Base-by-base conservation (phyloP, 2,888 invertebrate genomes). In the Volucella inanis region DNA sequence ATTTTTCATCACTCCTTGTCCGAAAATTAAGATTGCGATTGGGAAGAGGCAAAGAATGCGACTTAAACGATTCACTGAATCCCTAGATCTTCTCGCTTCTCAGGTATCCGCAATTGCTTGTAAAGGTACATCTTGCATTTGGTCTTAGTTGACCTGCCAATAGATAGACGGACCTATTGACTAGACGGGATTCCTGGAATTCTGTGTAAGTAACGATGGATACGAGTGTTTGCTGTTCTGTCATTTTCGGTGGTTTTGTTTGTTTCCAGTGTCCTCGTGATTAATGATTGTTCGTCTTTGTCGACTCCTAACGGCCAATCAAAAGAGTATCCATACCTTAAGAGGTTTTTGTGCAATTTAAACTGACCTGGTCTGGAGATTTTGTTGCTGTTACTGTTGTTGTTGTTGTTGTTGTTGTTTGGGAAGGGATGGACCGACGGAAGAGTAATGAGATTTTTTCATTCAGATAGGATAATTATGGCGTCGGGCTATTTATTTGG, bases 391-490 rank as follows among this genome's bases (percentile, higher is more conserved):
- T 6, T 31, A 31, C 31, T 31, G 31, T 31, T 31, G 6, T 4
- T 31, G 31, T 31, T 31, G 4, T 31, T 31, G 3, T 3, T 22
- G 4, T 3, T 22, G 22, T 22, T 22, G 22, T 22, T 22, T 1
- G 1, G 1, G 31, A 31, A 31, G 6, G 31, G 31, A 31, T 14
- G 14, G 57, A 14, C 6, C 38, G 57, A 14, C 11, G 14, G 18
- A 22, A 31, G 61, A 71, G 50, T 41, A 61, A 71, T 61, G 71
- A 71, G 71, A 61, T 71, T 52, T 14, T 11, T 61, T 12, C 71
- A 61, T 50, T 71, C 31, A 71, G 71, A 71, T 71, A 71, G 71
- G 59, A 61, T 71, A 61, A 72, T 72, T 72, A 62, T 62, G 62
- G 72, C 61, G 62, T 72, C 72, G 52, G 54, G 43, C 62, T 62